Evolutionary conservation across 2,797 vertebrate species (phyloP), one percentile per base, ranked within the genome.

Genomic region (Rhodeus uyekii): DNA sequence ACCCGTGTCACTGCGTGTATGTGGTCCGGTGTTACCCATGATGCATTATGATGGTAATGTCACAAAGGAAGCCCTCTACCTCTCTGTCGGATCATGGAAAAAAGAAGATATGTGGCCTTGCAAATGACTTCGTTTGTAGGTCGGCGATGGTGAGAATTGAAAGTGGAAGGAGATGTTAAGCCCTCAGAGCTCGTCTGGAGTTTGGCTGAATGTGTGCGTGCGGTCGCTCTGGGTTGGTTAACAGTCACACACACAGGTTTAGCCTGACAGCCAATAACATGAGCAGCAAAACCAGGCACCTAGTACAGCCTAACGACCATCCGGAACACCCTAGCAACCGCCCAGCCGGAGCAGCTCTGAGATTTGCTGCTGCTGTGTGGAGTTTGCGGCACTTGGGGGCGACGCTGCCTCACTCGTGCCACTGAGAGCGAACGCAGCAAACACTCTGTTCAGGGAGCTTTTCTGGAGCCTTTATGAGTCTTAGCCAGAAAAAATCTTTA

Each of bases 121-220:
- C 46, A 75, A 81, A 81, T 75, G 8, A 42, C 60, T 58, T 67
- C 76, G 55, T 79, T 36, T 67, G 82, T 74, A n/a, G 16, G 18
- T 27, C 0, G 14, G 5, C 24, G 76, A 63, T 22, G 27, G 58
- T 64, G 68, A 73, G 76, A 78, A 79, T 79, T 79, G 63, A 83
- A 81, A 81, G 55, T 65, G 69, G n/a, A 32, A 64, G 19, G 60
- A 64, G 38, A 50, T 64, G 78, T 50, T 65, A 53, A 83, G 34
- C 42, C 27, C 6, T 76, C 63, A 14, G 53, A 55, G 72, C 42
- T 55, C 55, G 2, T 63, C 19, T 29, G 53, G 9, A 34, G 19
- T 46, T 64, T 22, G 19, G 2, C 13, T 63, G 27, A 32, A 6
- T 61, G 53, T 16, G n/a, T n/a, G 9, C 29, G 72, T 42, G 72